These are phyloP conservation scores for Gadus chalcogrammus DNA, from an alignment of 2,113 vertebrate genomes.

Conservation along the genomic window DNA sequence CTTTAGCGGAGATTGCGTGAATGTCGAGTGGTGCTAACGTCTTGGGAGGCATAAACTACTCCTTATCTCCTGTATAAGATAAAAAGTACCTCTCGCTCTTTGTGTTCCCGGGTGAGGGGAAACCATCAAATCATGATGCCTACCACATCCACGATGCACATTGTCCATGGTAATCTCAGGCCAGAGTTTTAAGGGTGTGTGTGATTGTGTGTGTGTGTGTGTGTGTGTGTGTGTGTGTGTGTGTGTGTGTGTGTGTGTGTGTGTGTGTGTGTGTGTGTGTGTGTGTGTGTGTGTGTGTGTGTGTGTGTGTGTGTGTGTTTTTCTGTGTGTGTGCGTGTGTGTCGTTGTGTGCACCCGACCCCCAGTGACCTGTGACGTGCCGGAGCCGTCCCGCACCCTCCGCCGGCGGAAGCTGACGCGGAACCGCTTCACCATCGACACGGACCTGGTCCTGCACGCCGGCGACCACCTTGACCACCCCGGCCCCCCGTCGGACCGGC, in stretches of 20 bases:
- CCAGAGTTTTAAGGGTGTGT: not conserved
- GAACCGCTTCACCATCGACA: slow-evolving; percentile 91
- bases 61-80: too few species aligned
- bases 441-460: slow-evolving; percentile 79
- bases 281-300: not conserved
- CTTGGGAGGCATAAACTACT: too few species aligned
- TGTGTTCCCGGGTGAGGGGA: too few species aligned
- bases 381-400: slow-evolving; percentile 84
- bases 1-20: too few species aligned
- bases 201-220: not conserved
- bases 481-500: slow-evolving; percentile 17
- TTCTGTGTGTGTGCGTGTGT: not conserved
- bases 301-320: not conserved
- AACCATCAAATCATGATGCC: too few species aligned
- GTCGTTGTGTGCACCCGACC: not conserved
- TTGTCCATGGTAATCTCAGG: too few species aligned
- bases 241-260: not conserved
- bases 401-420: slow-evolving; percentile 82
- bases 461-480: slow-evolving; percentile 71
- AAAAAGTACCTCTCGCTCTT: too few species aligned
- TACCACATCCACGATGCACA: too few species aligned
- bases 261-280: not conserved
- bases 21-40: too few species aligned
- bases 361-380: slow-evolving; percentile 64
- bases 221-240: not conserved